Conservation (phyloP, 2,113 vertebrate genomes). For the Myiozetetes cayanensis region DNA sequence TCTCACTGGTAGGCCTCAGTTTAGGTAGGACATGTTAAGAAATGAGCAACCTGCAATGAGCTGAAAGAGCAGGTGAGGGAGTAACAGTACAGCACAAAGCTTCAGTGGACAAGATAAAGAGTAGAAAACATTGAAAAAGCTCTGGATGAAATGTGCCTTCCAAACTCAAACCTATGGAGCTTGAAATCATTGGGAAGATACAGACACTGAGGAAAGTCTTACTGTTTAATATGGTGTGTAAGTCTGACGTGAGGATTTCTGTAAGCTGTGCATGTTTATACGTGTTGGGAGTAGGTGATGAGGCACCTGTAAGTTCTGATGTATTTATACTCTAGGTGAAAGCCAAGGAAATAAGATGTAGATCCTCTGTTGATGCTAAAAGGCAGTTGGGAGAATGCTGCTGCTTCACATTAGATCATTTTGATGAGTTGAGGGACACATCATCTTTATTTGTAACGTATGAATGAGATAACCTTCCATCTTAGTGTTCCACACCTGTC, state of each 20-base stretch:
- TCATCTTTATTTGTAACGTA: background rate
- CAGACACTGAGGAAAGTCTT: background rate
- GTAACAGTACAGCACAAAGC: constrained; percentile 54
- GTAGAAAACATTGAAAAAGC: background rate
- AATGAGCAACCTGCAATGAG: constrained; percentile 44
- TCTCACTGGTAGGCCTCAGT: background rate
- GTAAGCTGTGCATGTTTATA: background rate
- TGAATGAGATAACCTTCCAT: background rate
- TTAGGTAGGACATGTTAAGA: background rate
- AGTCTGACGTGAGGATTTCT: background rate
- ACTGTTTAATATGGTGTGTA: too few relatives aligned
- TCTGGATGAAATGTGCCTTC: background rate
- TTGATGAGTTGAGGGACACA: background rate
- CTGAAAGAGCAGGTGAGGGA: constrained; percentile 60
- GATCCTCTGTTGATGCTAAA: background rate
- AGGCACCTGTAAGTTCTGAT: background rate
- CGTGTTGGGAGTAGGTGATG: background rate
- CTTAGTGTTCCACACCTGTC: background rate
- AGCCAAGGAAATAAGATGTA: background rate
- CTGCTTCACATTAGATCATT: background rate
- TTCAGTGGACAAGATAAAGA: background rate
- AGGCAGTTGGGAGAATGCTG: background rate
- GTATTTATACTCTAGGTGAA: background rate
- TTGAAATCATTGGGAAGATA: background rate
- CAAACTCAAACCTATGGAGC: background rate